Evolutionary conservation across 2,797 vertebrate genomes (phyloP).

Genomic region (Sebastes kiyomatsui): DNA sequence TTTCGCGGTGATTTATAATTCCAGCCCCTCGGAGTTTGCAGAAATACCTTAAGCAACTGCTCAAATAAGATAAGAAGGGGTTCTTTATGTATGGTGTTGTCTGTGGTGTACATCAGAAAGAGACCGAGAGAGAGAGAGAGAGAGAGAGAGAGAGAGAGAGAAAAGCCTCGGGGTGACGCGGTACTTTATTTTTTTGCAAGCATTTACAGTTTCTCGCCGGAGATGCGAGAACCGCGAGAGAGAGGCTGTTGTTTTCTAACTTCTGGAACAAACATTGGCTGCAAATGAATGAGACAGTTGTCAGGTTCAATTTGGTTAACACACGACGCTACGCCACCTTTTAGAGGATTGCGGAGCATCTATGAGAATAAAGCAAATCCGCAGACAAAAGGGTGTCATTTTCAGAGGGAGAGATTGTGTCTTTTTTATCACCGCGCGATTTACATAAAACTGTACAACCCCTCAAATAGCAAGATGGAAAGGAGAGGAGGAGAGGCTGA

Average conservation of each 20-base stretch:
- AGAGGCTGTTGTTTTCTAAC: constrained; percentile 60
- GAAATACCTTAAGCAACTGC: constrained; percentile 84
- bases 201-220: constrained; percentile 70
- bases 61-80: constrained; percentile 84
- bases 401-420: constrained; percentile 56
- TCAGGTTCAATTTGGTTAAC: constrained; percentile 78
- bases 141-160: constrained; percentile 15
- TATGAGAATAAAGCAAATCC: constrained; percentile 65
- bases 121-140: not conserved
- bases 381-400: constrained; percentile 70
- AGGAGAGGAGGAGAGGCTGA: not conserved
- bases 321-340: constrained; percentile 62
- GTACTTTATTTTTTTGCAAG: constrained; percentile 60
- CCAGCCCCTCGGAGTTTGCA: constrained; percentile 72
- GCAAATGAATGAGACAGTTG: constrained; percentile 79
- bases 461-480: constrained; percentile 34
- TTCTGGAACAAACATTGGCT: constrained; percentile 71
- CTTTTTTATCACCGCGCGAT: constrained; percentile 60
- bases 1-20: constrained; percentile 85
- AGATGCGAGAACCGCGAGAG: constrained; percentile 53
- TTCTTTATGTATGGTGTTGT: constrained; percentile 78
- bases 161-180: constrained; percentile 51
- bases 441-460: constrained; percentile 68
- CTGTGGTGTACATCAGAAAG: constrained; percentile 74
- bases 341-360: constrained; percentile 64